A percentile compares a stretch with the other conserved stretches of the same genome.
Evolutionary conservation across 2,888 invertebrate species (phyloP).

Genomic region (Phymatocera aterrima): DNA sequence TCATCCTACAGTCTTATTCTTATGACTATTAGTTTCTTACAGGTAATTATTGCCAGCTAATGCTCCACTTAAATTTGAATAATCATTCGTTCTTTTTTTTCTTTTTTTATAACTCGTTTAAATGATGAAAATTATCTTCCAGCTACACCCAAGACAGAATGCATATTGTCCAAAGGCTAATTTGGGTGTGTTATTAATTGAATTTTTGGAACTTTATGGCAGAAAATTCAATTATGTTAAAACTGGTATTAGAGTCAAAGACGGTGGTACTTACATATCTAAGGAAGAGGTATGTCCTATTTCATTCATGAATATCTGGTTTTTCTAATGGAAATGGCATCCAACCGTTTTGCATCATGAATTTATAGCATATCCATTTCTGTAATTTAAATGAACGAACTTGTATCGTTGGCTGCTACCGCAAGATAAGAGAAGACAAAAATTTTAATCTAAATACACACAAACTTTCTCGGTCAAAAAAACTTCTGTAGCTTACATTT

Average conservation of each 20-base stretch:
- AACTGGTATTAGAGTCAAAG: conserved; percentile 94
- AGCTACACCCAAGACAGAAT: conserved; percentile 92
- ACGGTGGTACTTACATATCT: conserved; percentile 94
- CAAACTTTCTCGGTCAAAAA: not conserved
- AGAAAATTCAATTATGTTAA: conserved; percentile 97
- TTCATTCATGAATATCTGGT: conserved; percentile 33
- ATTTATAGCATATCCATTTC: not conserved
- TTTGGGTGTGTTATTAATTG: conserved; percentile 95
- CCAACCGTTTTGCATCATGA: not conserved
- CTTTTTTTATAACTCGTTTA: conserved; percentile 3
- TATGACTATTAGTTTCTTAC: conserved; percentile 98
- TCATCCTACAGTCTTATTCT: conserved; percentile 99
- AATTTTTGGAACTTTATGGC: conserved; percentile 98
- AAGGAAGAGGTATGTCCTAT: conserved; percentile 85
- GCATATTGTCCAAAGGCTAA: conserved; percentile 81
- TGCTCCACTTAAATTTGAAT: not conserved
- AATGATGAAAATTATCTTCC: conserved; percentile 62
- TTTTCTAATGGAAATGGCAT: not conserved
- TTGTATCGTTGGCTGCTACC: conserved; percentile 5
- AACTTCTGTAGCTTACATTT: not conserved
- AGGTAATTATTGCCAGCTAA: conserved; percentile 74
- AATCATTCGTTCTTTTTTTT: not conserved
- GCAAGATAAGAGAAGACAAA: not conserved
- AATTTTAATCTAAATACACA: not conserved
- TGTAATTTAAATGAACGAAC: conserved; percentile 8